These are phyloP conservation scores for Ceratina calcarata DNA, from an alignment of 1,140 invertebrate genomes.

Conservation along the genomic window DNA sequence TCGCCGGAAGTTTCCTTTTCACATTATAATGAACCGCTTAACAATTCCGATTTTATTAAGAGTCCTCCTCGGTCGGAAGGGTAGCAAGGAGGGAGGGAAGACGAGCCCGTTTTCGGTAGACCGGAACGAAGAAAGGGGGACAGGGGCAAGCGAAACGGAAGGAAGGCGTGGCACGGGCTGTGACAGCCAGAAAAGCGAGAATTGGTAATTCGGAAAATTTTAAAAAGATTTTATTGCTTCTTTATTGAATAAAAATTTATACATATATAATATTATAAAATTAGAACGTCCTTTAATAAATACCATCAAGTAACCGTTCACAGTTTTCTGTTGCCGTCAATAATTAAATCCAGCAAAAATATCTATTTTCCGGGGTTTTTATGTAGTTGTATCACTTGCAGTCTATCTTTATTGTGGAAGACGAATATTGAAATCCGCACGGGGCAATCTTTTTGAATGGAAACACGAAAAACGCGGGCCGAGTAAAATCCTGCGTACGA, in stretches of 20 bases:
- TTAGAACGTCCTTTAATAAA: too few relatives aligned
- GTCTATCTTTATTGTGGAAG: too few relatives aligned
- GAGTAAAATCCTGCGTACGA: too few relatives aligned
- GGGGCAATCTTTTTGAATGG: too few relatives aligned
- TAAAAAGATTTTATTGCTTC: not conserved
- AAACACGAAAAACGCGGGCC: too few relatives aligned
- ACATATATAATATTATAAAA: too few relatives aligned
- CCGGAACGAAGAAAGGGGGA: slow-evolving; percentile 36
- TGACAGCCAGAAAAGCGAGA: slow-evolving; percentile 54
- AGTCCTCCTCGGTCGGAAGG: not conserved
- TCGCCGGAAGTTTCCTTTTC: slow-evolving; percentile 48
- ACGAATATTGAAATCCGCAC: too few relatives aligned
- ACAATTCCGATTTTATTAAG: slow-evolving; percentile 70
- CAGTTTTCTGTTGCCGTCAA: too few relatives aligned
- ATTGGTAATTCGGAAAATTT: slow-evolving; percentile 34
- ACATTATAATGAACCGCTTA: slow-evolving; percentile 65
- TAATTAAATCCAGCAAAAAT: too few relatives aligned
- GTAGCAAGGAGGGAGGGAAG: not conserved
- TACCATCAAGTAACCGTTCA: too few relatives aligned
- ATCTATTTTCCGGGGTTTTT: too few relatives aligned
- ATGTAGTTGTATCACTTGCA: too few relatives aligned
- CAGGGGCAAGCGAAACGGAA: slow-evolving; percentile 42
- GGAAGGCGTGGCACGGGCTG: slow-evolving; percentile 20
- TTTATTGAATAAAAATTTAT: not conserved
- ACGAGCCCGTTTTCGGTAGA: slow-evolving; percentile 33